Base-by-base conservation (phyloP, 2,888 invertebrate genomes). In the Eupithecia exiguata region DNA sequence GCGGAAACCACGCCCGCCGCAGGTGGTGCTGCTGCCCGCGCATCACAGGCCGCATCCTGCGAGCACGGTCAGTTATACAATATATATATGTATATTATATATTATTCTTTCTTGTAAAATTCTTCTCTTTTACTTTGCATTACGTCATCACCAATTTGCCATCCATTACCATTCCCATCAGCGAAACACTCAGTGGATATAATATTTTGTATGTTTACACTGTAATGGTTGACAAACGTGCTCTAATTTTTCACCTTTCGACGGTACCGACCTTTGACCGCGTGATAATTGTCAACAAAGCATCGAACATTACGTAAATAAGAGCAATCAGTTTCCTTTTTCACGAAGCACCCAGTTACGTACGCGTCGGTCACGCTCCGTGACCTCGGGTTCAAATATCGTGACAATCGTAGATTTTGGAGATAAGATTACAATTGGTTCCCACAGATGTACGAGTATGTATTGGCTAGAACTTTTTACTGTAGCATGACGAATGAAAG, bases 21-120 rank as follows among this genome's bases (percentile, higher is more conserved):
- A 71, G 16, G 82, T 93, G 49, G 80, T 94, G 81, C 84, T 94
- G 77, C 84, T 92, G 73, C 92, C 93, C 0, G 93, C 93, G 14
- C 94, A 73, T 14, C 66, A 65, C 30, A 46, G 75, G 43, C 76
- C 76, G 4, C 73, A 93, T 70, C 92, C 92, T 0, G 90, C 91
- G 25, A 93, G 92, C 87, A 93, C 93, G 90, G 93, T 93, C 0
- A 91, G 93, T 86, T 1, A n/a, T n/a, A n/a, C n/a, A n/a, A n/a
- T n/a, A n/a, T n/a, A n/a, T n/a, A n/a, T n/a, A n/a, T n/a, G n/a
- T n/a, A n/a, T n/a, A n/a, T n/a, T n/a, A n/a, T n/a, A n/a, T n/a
- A n/a, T n/a, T n/a, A n/a, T n/a, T n/a, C n/a, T n/a, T 25, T 14
- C 21, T 21, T 10, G 10, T 53, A 58, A 21, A 25, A 25, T 25